Evolutionary conservation across 92 coral and sea anemone genomes (phyloP), one percentile per base, ranked within the genome.

Genomic region (Bergia puertoricense): DNA sequence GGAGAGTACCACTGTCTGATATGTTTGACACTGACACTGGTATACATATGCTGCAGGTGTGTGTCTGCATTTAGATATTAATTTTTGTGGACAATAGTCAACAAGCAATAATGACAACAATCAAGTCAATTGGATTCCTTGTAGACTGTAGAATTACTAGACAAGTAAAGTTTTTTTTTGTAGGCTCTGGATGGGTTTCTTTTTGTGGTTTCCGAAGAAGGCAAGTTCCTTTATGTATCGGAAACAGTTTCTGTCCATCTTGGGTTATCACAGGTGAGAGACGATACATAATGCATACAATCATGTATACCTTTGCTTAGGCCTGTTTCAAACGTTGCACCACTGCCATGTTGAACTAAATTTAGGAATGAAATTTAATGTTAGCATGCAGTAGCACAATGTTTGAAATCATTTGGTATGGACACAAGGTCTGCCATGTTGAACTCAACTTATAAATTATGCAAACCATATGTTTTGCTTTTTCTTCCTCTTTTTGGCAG

Each of bases 131-230:
- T 30, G 0, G 23, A 57, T 57, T 57, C 23, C 69, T 1, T 3
- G 11, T 18, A 4, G 4, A 62, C 69, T 62, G 30, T 62, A 16
- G 23, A 18, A 23, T 69, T 8, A 71, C 41, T 30, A 30, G 30
- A 30, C 30, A 30, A 30, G 36, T 41, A 4, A 44, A 23, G 80
- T 62, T 40, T 44, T 30, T 44, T 66, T 88, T 14, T 67, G 2
- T 44, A 97, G 99, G 98, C 96, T 30, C 84, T 97, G 83, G 98
- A 95, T 77, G 99, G 99, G 1, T 97, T 97, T 67, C 83, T 97
- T 65, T 85, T 97, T 85, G 95, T 95, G 50, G 90, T 97, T 15
- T 86, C 95, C 85, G 85, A 86, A 78, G 97, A 95, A n/a, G 97
- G 97, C 67, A 93, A 92, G 89, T 92, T 95, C 30, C 92, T 93